Evolutionary conservation across 2,888 invertebrate species (phyloP), one percentile per base, ranked within the genome.

Genomic region (Campoplex nolae): DNA sequence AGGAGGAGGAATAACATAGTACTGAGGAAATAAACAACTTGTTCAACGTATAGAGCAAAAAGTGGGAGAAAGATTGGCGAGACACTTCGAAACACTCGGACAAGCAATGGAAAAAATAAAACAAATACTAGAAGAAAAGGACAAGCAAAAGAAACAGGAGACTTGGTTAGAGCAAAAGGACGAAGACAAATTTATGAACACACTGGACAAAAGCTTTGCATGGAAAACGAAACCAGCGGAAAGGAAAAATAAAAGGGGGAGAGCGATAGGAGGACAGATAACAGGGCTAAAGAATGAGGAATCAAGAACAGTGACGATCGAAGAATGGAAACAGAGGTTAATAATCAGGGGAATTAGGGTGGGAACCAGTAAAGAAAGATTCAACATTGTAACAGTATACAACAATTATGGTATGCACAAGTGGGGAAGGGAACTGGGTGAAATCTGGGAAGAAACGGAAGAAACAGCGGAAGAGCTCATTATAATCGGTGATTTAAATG

Each of bases 401-500:
- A 80, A 80, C 8, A 80, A 80, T 3, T 16, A 42, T 3, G 62
- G n/a, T 7, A 35, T 80, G 0, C 16, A 51, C 8, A 38, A 70
- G n/a, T 7, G 78, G 2, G 67, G 38, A n/a, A n/a, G 23, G 56
- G 56, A 23, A 78, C 0, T 6, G 78, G 18, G 18, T n/a, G n/a
- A 32, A 0, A 9, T 28, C 1, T 1, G 74, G 4, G n/a, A 62
- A 3, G 32, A 48, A n/a, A 42, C n/a, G 18, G 79, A 48, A 13
- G 82, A 51, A 0, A 6, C 1, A 18, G 11, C 35, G 8, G 70
- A 65, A 0, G 85, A 75, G 9, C 23, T 16, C 2, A 7, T 78
- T 8, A 65, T 82, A 23, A 54, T 78, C 3, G 85, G 83, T 23
- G 82, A 89, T 35, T 70, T 85, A 6, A 88, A 85, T 35, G 85